Base-by-base conservation (phyloP, 2,888 invertebrate species). In the Lacanobia wlatinum region DNA sequence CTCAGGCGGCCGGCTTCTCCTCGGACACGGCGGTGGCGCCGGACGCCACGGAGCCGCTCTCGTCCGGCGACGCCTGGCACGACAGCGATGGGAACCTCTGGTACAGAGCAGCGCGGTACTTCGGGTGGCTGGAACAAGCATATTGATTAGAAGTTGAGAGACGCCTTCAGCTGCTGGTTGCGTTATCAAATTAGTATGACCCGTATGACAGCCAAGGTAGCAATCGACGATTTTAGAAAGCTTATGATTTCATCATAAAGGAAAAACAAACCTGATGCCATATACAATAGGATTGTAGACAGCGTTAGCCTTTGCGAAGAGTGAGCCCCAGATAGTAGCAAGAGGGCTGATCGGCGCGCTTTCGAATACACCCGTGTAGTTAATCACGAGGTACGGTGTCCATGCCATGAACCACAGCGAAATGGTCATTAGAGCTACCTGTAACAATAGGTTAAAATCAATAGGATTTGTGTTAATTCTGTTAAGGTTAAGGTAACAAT, bases 241-340 rank as follows among this genome's bases (percentile, higher is more conserved):
- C 8, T 60, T 43, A 16, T 14, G 12, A 40, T 43, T 48, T 59
- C n/a, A n/a, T 40, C 16, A n/a, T 28, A 16, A 10, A 34, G 7
- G 4, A n/a, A 28, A 50, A 48, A 80, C 86, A 91, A 88, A 98
- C 98, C 98, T 98, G 94, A 98, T 98, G 87, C 98, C 98, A 91
- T 98, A 98, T 82, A 98, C 98, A 91, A 98, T 98, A 38, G 98
- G 98, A 94, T 98, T 98, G 96, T 98, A 98, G 78, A 98, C 98
- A 80, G 98, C 98, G 88, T 98, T 98, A 79, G 98, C 98, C 95
- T 99, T 99, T 75, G 99, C 99, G 92, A 99, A 98, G 85, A 99
- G 97, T 50, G 99, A 98, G 67, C 98, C 98, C 98, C 98, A 98
- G 93, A 98, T 98, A 70, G 98, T 98, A 83, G 97, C 97, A 83